phyloP scores from a whole-genome alignment of 1,140 invertebrate genomes.

The Plectrocnemia conspersa region DNA sequence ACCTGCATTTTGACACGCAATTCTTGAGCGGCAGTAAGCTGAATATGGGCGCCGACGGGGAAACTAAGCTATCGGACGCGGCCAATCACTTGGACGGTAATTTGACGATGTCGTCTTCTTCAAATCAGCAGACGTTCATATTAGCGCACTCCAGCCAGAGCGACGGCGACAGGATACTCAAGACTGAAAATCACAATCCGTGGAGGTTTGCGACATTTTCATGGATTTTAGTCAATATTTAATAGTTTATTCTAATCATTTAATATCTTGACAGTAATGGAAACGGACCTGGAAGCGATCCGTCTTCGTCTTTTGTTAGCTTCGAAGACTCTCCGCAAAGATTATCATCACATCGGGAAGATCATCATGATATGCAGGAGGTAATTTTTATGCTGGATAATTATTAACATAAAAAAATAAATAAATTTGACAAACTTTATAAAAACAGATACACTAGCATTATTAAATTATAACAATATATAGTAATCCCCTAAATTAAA shows the following conservation, averaged over 20 bases:
- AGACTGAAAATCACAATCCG: slow-evolving; percentile 10
- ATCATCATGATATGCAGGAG: slow-evolving; percentile 37
- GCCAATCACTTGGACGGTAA: slow-evolving; percentile 11
- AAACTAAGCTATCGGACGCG: neutral
- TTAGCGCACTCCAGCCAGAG: slow-evolving; percentile 3
- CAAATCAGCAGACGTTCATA: slow-evolving; percentile 13
- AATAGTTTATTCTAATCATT: neutral
- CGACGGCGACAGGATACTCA: neutral
- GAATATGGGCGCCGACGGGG: neutral
- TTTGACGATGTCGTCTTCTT: neutral
- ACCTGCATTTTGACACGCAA: slow-evolving; percentile 25
- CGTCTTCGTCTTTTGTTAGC: slow-evolving; percentile 18
- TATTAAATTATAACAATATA: neutral
- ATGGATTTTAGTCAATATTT: slow-evolving; percentile 7
- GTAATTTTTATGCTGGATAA: slow-evolving; percentile 6
- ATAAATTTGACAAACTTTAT: neutral
- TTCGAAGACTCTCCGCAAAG: slow-evolving; percentile 42
- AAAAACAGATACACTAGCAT: neutral
- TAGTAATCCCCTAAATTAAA: neutral
- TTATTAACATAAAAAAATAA: too few species aligned
- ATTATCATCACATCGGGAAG: slow-evolving; percentile 22
- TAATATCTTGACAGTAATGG: slow-evolving; percentile 14
- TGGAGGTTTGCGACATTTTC: slow-evolving; percentile 12
- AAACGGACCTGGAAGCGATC: slow-evolving; percentile 4
- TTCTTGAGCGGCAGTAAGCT: slow-evolving; percentile 9